Base-by-base conservation (phyloP, 35 echinoderm and acorn worm species). In the Chiridota heheva region DNA sequence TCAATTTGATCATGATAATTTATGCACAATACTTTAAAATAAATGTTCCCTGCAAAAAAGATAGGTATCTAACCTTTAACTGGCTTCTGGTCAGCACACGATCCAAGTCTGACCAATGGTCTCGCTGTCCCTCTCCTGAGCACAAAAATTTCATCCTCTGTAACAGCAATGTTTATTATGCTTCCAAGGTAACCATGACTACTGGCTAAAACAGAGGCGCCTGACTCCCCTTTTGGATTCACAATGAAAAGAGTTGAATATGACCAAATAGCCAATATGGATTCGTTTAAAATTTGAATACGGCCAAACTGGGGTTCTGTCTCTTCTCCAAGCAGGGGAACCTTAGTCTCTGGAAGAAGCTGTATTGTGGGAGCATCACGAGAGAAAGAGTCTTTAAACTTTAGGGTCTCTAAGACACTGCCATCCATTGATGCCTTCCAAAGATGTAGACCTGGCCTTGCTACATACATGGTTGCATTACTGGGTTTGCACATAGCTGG, bases 61-160 rank as follows among this genome's bases (percentile, higher is more conserved):
- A 17, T 70, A 40, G 6, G 13, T 18, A 58, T 16, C 30, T 41
- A 42, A 96, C 91, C 91, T 96, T 80, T 96, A 30, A 31, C 49
- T 20, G 62, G 24, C 16, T 41, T 39, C 29, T 76, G 40, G 37
- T 97, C 94, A 58, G 94, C 88, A 40, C 26, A 36, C 0, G 45
- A 68, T 25, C 70, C 94, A 20, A 91, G 63, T 33, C 94, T 41
- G 36, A 97, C 59, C 32, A 97, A 58, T 34, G 78, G 75, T 81
- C 85, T 88, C 25, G 84, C 42, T n/a, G 70, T 30, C 18, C 80
- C 77, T 27, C 80, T 82, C 42, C 89, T 78, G 5, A 97, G 72
- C 13, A 91, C 73, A 40, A 91, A 85, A 30, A 97, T 97, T 82
- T 97, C 94, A 81, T 91, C 78, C 17, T 70, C 80, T 20, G 36